Evolutionary conservation across 1,140 invertebrate species (phyloP).

Genomic region (Conopomorpha cramerella): DNA sequence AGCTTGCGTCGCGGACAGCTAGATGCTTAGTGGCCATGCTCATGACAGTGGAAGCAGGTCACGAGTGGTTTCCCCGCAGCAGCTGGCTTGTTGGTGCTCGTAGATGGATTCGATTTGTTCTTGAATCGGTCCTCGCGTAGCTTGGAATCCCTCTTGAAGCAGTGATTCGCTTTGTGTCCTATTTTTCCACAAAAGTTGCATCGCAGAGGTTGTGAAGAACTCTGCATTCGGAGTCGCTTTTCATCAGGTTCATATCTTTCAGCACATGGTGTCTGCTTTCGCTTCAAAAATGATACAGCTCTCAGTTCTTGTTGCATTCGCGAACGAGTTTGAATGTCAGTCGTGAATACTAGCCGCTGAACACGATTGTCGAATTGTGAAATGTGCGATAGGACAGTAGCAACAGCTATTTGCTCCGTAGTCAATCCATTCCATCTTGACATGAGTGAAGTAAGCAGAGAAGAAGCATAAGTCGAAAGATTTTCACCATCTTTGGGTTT

Average conservation of each 20-base stretch:
- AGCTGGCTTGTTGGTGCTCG: background rate
- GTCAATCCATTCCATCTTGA: background rate
- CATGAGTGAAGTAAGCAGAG: background rate
- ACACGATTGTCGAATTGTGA: slow-evolving; percentile 1
- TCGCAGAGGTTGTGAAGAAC: background rate
- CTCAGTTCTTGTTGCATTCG: slow-evolving; percentile 1
- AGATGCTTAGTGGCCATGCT: background rate
- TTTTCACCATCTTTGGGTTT: slow-evolving; percentile 1
- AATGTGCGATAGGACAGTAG: background rate
- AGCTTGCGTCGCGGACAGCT: background rate
- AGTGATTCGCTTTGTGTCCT: background rate
- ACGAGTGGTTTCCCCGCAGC: background rate
- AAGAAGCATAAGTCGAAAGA: background rate
- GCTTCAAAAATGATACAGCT: slow-evolving; percentile 1
- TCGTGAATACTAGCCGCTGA: background rate
- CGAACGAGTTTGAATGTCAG: background rate
- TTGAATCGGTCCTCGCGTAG: background rate
- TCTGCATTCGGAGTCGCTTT: background rate
- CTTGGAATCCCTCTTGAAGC: background rate
- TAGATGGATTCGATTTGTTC: background rate
- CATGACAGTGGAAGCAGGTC: background rate
- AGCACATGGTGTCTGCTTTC: background rate
- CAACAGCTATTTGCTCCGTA: slow-evolving; percentile 1
- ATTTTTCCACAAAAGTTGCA: background rate
- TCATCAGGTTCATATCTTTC: background rate